Evolutionary conservation across 35 echinoderm and acorn worm species (phyloP).

Genomic region (Lytechinus variegatus): DNA sequence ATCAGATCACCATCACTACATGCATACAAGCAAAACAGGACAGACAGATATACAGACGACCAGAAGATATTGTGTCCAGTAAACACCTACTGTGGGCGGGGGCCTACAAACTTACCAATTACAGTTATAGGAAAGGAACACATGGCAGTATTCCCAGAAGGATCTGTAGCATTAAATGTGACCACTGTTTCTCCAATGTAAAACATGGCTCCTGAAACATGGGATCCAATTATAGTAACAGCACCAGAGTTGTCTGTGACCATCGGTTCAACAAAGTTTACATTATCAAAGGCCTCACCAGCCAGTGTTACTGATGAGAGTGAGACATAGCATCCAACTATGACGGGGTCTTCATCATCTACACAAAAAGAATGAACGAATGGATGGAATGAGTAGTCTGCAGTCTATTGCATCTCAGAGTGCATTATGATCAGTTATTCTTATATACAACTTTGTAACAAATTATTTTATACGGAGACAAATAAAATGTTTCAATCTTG

Average conservation of each 20-base stretch:
- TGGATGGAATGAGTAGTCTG: too few species aligned
- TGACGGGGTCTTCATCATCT: slow-evolving; percentile 20
- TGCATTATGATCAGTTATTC: too few species aligned
- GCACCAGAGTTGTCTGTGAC: slow-evolving; percentile 33
- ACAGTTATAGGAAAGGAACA: background rate
- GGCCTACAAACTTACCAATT: background rate
- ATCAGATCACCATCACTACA: too few species aligned
- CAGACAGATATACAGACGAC: too few species aligned
- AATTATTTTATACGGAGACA: too few species aligned
- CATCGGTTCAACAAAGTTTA: background rate
- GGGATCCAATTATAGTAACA: background rate
- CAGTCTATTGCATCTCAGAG: too few species aligned
- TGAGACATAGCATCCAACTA: background rate
- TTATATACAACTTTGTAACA: too few species aligned
- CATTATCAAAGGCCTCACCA: background rate
- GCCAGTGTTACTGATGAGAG: background rate
- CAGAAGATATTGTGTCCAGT: too few species aligned
- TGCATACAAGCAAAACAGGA: too few species aligned
- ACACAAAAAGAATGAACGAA: background rate
- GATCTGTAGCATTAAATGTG: slow-evolving; percentile 34
- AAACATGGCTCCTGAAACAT: background rate
- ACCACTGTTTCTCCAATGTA: slow-evolving; percentile 10
- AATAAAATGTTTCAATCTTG: too few species aligned
- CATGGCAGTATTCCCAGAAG: background rate
- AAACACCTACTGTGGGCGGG: too few species aligned